Base-by-base conservation (phyloP, 1,140 invertebrate genomes). In the Heterodera schachtii region DNA sequence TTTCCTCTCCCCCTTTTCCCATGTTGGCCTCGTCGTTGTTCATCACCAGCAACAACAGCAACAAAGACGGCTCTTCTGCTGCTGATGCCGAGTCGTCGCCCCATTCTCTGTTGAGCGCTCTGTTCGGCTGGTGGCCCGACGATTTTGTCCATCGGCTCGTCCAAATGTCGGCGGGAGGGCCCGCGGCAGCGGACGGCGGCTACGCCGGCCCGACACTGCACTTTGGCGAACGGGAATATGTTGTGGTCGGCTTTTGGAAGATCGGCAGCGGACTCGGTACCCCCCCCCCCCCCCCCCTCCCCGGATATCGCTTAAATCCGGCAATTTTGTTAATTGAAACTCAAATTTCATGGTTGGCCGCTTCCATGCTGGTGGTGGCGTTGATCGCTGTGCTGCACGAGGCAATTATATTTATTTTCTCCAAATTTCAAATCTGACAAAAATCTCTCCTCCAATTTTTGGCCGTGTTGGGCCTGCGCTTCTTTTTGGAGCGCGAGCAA, bases 221-320 rank as follows among this genome's bases (percentile, higher is more conserved):
- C 73, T 82, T 82, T 73, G 75, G 81, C 5, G 52, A 82, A 16
- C 79, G 75, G 13, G 81, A 82, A 75, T 81, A 81, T 75, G 81
- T 82, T 49, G 69, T 82, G 11, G 78, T 82, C 67, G 66, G 73
- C 67, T 82, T 82, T 46, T 82, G 81, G 81, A 82, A 82, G 31
- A 74, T 82, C 4, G 81, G 81, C n/a, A 82, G 67, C 47, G 73
- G 67, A 64, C 46, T 82, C 6, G 81, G 81, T 82, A 52, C 60
- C 0, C 31, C 31, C 31, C 31, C 31, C 31, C 31, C 31, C 31
- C 31, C 31, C 31, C 31, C 31, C 1, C 31, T n/a, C 31, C 31
- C 31, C 0, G 31, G 31, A 31, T 31, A 31, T 31, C 31, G 31
- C 31, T 31, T 31, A 31, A 31, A 31, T 31, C 1, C 31, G 31